Evolutionary conservation across 1,140 invertebrate genomes (phyloP).

Genomic region (Caerostris darwini): DNA sequence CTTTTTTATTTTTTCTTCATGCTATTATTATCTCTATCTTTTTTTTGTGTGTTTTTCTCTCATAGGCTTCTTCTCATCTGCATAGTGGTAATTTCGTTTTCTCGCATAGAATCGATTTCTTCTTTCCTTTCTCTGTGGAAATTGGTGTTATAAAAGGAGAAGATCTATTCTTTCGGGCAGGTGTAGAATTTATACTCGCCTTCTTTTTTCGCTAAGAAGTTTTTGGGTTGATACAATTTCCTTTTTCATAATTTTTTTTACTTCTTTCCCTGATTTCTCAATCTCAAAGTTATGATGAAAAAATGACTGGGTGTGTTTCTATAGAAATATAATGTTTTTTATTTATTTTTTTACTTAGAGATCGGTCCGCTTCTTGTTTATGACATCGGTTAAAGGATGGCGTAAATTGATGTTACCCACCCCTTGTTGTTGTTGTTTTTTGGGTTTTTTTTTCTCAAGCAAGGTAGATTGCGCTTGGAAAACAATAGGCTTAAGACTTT

Average conservation of each 20-base stretch:
- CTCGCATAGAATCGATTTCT: slow-evolving; percentile 65
- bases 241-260: slow-evolving; percentile 15
- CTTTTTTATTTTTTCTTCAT: slow-evolving; percentile 1
- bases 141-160: slow-evolving; percentile 68
- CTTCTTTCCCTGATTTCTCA: slow-evolving; percentile 56
- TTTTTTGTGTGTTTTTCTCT: background rate
- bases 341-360: background rate
- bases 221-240: slow-evolving; percentile 66
- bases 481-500: slow-evolving; percentile 77
- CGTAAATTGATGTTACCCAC: slow-evolving; percentile 65
- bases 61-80: slow-evolving; percentile 65
- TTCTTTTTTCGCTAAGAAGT: background rate
- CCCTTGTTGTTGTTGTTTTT: background rate
- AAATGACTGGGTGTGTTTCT: background rate
- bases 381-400: slow-evolving; percentile 71
- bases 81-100: slow-evolving; percentile 78
- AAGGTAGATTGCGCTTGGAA: slow-evolving; percentile 54
- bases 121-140: slow-evolving; percentile 35
- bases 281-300: slow-evolving; percentile 62
- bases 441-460: background rate
- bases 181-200: slow-evolving; percentile 61
- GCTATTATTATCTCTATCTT: background rate
- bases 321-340: slow-evolving; percentile 22
- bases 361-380: slow-evolving; percentile 60
- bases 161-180: slow-evolving; percentile 29